Evolutionary conservation across 2,113 vertebrate species (phyloP).

Genomic region (Telmatochromis sp.): DNA sequence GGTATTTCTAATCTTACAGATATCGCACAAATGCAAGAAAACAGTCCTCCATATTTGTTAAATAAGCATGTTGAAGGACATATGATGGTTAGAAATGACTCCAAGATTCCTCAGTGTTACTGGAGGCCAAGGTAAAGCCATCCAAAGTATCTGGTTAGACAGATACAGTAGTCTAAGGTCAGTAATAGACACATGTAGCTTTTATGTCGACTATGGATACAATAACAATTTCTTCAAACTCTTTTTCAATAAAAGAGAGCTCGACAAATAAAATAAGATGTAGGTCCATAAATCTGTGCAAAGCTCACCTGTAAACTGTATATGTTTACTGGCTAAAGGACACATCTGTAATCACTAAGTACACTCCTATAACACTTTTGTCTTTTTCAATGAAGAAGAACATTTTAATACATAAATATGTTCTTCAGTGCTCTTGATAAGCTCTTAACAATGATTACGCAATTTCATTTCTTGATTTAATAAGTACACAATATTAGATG

Average conservation of each 20-base stretch:
- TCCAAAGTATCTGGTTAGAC: not conserved
- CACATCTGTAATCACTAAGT: not conserved
- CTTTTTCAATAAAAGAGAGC: not conserved
- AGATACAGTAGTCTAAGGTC: not conserved
- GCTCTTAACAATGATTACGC: not conserved
- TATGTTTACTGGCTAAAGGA: not conserved
- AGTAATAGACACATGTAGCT: not conserved
- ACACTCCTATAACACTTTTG: not conserved
- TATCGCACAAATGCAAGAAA: not conserved
- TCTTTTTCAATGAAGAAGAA: not conserved
- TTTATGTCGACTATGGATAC: not conserved
- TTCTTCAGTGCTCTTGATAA: not conserved
- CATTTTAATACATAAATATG: not conserved
- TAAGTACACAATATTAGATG: not conserved
- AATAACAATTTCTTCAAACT: not conserved
- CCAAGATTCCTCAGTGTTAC: not conserved
- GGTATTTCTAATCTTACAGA: not conserved
- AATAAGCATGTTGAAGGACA: not conserved
- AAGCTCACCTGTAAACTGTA: not conserved
- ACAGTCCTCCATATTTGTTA: not conserved
- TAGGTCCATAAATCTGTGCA: not conserved
- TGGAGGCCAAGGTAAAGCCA: not conserved
- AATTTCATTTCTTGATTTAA: not conserved
- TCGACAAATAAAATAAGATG: fast-evolving
- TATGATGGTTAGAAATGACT: not conserved